Percentiles rank a stretch among this genome's conserved stretches.
Evolutionary conservation across 2,113 vertebrate species (phyloP).

Genomic region (Callipepla squamata): DNA sequence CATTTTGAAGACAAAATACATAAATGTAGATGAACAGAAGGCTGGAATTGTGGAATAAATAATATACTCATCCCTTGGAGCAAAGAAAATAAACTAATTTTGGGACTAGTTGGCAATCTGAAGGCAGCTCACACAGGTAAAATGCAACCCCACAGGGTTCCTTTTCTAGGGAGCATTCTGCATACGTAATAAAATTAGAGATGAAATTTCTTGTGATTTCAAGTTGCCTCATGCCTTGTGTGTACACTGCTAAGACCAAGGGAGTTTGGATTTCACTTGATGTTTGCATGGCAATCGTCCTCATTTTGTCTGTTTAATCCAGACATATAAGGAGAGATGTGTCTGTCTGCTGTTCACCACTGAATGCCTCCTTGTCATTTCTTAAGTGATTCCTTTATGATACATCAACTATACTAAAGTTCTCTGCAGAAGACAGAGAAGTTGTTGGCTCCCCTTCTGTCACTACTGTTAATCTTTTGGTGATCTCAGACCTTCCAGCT

Average conservation of each 20-base stretch:
- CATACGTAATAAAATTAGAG: not conserved
- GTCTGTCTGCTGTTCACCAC: not conserved
- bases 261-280: not conserved
- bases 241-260: not conserved
- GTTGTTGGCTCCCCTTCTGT: not conserved
- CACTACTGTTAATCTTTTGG: not conserved
- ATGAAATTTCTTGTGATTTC: not conserved
- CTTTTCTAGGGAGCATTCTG: not conserved
- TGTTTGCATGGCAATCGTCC: not conserved
- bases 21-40: slow-evolving; percentile 22
- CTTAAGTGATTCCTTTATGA: not conserved
- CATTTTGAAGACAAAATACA: slow-evolving; percentile 35
- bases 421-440: not conserved
- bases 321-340: not conserved
- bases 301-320: not conserved
- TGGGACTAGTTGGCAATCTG: slow-evolving; percentile 7
- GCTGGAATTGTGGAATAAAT: not conserved
- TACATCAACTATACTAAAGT: not conserved
- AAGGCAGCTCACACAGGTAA: slow-evolving; percentile 24
- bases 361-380: not conserved
- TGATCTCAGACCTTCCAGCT: not conserved
- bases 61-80: not conserved
- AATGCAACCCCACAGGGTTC: not conserved
- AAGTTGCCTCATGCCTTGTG: not conserved
- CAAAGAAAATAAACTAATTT: slow-evolving; percentile 54